Conservation (phyloP, 2,888 invertebrate genomes). For the Leptodirus hochenwartii region DNA sequence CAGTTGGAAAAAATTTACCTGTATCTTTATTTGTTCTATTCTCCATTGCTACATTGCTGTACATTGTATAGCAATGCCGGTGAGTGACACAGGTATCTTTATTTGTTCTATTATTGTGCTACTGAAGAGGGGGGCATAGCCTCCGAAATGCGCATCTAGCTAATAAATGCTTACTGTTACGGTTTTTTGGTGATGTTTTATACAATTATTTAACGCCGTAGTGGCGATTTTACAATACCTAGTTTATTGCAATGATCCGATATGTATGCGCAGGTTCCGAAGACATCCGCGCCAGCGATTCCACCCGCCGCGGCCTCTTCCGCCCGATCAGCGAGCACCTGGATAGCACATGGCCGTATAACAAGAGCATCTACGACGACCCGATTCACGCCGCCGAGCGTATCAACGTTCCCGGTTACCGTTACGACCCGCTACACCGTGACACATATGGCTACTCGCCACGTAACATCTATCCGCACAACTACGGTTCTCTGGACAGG, state of each 20-base stretch:
- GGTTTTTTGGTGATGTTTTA: too few relatives aligned
- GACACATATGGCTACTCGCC: slow-evolving; percentile 82
- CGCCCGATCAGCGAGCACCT: slow-evolving; percentile 54
- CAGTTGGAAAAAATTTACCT: too few relatives aligned
- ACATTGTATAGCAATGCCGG: too few relatives aligned
- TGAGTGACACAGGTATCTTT: too few relatives aligned
- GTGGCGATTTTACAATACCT: too few relatives aligned
- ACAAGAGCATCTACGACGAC: slow-evolving; percentile 78
- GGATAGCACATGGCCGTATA: slow-evolving; percentile 56
- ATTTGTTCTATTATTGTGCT: too few relatives aligned
- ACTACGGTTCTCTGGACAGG: slow-evolving; percentile 57
- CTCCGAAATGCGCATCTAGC: too few relatives aligned
- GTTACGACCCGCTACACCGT: slow-evolving; percentile 79
- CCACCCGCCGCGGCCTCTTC: slow-evolving; percentile 33
- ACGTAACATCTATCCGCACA: slow-evolving; percentile 71
- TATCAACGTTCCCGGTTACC: slow-evolving; percentile 75
- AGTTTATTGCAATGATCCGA: too few relatives aligned
- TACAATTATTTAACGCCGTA: too few relatives aligned
- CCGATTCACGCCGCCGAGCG: slow-evolving; percentile 64
- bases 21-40: neutral
- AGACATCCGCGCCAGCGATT: slow-evolving; percentile 76
- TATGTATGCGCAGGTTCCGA: slow-evolving; percentile 62
- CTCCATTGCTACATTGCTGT: neutral
- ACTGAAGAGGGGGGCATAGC: too few relatives aligned
- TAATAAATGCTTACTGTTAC: too few relatives aligned